Conservation (phyloP, 2,797 vertebrate species). For the Monodelphis domestica region DNA sequence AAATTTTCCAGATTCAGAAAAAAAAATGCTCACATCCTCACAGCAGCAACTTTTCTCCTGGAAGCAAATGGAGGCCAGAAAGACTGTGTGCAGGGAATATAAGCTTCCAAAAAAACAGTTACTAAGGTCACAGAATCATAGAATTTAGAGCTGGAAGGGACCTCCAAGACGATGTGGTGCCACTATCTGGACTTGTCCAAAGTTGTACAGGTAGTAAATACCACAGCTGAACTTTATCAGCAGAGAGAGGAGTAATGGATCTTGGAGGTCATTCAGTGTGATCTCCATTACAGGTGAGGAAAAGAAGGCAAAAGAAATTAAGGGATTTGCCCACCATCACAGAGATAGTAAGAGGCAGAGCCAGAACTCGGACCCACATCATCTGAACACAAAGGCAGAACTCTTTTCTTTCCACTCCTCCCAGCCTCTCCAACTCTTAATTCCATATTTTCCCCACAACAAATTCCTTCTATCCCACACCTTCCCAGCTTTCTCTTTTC, state of each 20-base stretch:
- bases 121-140: neutral
- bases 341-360: neutral
- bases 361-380: neutral
- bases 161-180: neutral
- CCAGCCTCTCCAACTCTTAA: neutral
- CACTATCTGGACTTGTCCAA: neutral
- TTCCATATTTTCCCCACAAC: neutral
- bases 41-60: neutral
- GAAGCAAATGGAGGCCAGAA: neutral
- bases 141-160: neutral
- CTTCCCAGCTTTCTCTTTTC: slow-evolving; percentile 12
- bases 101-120: neutral
- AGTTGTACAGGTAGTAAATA: neutral
- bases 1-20: too few species aligned
- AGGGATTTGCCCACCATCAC: neutral
- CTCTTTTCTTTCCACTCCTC: neutral
- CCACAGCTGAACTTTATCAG: neutral
- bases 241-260: neutral
- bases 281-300: neutral
- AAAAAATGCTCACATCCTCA: neutral
- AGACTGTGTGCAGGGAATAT: neutral
- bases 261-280: neutral
- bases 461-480: neutral
- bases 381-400: neutral
- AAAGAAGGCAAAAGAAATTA: neutral